Base-by-base conservation (phyloP, 2,113 vertebrate species). In the Entelurus aequoreus region DNA sequence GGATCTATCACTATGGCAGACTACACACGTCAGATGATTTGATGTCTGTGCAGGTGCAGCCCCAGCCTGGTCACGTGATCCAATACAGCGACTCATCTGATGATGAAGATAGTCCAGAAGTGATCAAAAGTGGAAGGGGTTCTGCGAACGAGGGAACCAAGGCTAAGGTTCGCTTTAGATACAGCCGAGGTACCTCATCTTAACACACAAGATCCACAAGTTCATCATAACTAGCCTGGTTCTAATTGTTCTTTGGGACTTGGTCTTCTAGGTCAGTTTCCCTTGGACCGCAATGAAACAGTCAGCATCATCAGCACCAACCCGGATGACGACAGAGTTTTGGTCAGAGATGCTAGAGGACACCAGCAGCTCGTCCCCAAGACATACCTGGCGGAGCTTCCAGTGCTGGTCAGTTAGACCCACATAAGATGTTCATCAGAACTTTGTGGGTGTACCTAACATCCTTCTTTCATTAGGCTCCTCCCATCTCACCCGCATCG, bases 51-150 rank as follows among this genome's bases (percentile, higher is more conserved):
- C 48, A 92, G 92, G 79, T 53, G 56, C 84, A 86, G 55, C 56
- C 69, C 54, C 81, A 75, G 65, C 81, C 79, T 66, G 70, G 12
- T 19, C 76, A 68, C 66, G 82, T 79, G 66, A 70, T 71, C 48
- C 78, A 83, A 16, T 85, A 80, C 77, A 88, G 78, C 5, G 79
- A 87, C 61, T 90, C 87, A 1, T 90, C 88, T 7, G 81, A 62
- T 4, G 90, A 87, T 5, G 90, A 90, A 66, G 78, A 80, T 35
- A 66, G 38, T 37, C 48, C 65, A 50, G 61, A 46, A 42, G 6
- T 8, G 2, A 13, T 13, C 52, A 11, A 55, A 55, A 54, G 8
- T 36, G 60, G 62, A 53, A 60, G 28, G 36, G 12, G 13, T n/a
- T 44, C 47, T 9, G 52, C 38, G n/a, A 61, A 36, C 13, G 65